Base-by-base conservation (phyloP, 2,113 vertebrate species). In the Piaya cayana region DNA sequence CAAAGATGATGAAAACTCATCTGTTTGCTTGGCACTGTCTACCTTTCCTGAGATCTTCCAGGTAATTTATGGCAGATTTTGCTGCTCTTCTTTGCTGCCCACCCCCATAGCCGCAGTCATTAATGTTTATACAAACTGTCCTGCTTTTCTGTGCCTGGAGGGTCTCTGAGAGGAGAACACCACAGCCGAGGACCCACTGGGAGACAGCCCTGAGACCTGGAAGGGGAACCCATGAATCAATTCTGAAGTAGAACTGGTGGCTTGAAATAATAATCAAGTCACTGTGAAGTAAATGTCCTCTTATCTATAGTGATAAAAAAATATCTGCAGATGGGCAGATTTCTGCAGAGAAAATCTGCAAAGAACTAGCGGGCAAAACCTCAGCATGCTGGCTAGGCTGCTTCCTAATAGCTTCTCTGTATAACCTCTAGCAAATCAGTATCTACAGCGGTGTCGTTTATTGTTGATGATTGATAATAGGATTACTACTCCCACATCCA, bases 401-500 rank as follows among this genome's bases (percentile, higher is more conserved):
- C 53, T 75, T 94, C 86, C 82, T 95, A 95, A 96, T 85, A 92
- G 55, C 77, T 90, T 82, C 81, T 79, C 63, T 60, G 50, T 95
- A 97, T 97, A 95, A 86, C 42, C 55, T 80, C 42, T 64, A 86
- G 92, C 80, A 97, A 96, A 94, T 71, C 75, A 96, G 18, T 62
- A 91, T 87, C 88, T 84, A 70, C 63, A 85, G 78, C 36, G 5
- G 55, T 68, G 74, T 60, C 30, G 5, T 77, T 97, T 95, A 89
- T 94, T 87, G 92, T 85, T 85, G 87, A 93, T 97, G 82, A 93
- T 49, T 97, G 96, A 95, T 94, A 96, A 95, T 25, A 53, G 78
- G 88, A 95, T 98, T 97, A 96, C 15, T 11, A 92, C 59, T 96
- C 80, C 60, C 65, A 84, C 23, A 86, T 68, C 81, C 77, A 87